Conservation (phyloP, 2,113 vertebrate genomes). For the Hiodon alosoides region DNA sequence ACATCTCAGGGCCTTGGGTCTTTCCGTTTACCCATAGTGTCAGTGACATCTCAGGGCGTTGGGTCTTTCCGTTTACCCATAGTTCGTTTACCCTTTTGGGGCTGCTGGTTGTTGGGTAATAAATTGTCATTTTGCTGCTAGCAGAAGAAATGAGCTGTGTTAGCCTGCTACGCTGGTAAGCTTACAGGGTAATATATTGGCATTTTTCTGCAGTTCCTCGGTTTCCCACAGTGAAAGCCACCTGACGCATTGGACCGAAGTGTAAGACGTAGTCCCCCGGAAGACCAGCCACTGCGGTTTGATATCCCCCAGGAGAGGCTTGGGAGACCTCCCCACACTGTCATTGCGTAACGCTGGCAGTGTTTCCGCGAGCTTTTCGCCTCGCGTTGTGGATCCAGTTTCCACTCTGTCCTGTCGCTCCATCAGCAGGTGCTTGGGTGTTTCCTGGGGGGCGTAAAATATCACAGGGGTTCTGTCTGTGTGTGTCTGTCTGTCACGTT, state of each 20-base stretch:
- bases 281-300: not conserved
- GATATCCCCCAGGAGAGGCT: not conserved
- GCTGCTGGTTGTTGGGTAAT: too few species aligned
- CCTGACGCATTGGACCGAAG: too few species aligned
- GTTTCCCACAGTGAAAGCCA: too few species aligned
- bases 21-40: conserved; percentile 27
- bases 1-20: conserved; percentile 28
- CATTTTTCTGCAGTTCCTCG: too few species aligned
- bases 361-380: not conserved
- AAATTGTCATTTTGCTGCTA: too few species aligned
- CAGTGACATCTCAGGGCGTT: not conserved
- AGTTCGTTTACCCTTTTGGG: too few species aligned
- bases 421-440: conserved; percentile 3
- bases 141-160: too few species aligned
- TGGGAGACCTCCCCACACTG: not conserved
- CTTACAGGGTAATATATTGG: too few species aligned
- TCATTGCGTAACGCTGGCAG: not conserved
- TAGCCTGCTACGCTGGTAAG: too few species aligned
- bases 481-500: not conserved
- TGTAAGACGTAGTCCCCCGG: not conserved
- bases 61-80: conserved; percentile 40
- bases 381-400: not conserved
- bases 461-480: not conserved
- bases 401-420: not conserved
- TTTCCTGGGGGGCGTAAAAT: conserved; percentile 2